phyloP scores from a whole-genome alignment of 2,888 invertebrate genomes.

The Chymomyza amoena region DNA sequence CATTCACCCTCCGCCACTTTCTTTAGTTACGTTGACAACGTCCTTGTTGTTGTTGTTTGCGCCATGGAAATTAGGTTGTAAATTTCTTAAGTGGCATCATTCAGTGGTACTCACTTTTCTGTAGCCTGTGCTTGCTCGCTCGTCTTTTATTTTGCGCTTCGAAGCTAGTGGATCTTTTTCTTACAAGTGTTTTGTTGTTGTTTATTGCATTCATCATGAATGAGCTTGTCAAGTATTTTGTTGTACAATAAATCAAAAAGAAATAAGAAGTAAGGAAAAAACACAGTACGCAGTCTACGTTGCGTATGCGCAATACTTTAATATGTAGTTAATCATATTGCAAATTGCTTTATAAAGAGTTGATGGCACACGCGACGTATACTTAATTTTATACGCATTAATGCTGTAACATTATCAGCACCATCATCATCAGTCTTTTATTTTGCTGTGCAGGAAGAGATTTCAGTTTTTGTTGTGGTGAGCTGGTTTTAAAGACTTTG shows the following conservation, averaged over 20 bases:
- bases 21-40: conserved; percentile 20
- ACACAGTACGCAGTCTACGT: neutral
- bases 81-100: conserved; percentile 55
- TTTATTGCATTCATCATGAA: conserved; percentile 37
- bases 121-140: neutral
- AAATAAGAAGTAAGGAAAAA: neutral
- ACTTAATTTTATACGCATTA: conserved; percentile 30
- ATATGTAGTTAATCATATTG: neutral
- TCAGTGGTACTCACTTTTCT: conserved; percentile 30
- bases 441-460: neutral
- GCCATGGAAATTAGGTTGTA: conserved; percentile 56
- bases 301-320: neutral
- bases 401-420: neutral
- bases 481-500: neutral
- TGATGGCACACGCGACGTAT: conserved; percentile 32
- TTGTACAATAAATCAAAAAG: conserved; percentile 50
- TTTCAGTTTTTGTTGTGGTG: neutral
- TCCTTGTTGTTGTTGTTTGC: conserved; percentile 7
- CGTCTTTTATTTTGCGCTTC: neutral
- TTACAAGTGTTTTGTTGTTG: conserved; percentile 63
- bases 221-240: conserved; percentile 55
- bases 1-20: neutral
- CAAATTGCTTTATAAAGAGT: neutral
- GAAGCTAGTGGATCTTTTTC: neutral
- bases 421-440: neutral